phyloP scores from a whole-genome alignment of 2,888 invertebrate genomes.

The Unio pictorum region DNA sequence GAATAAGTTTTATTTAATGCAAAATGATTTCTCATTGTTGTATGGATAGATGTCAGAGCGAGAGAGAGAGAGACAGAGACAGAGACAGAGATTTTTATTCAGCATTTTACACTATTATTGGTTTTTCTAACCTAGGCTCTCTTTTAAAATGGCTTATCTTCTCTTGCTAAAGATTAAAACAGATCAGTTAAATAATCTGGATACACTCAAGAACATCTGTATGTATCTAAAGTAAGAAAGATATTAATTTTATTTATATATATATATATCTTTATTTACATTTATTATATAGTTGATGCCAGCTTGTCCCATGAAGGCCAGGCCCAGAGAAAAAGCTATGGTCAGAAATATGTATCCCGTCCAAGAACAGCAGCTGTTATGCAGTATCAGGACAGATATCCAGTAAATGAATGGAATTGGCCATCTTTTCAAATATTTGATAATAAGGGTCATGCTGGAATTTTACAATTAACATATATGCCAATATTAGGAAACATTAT shows the following conservation, averaged over 20 bases:
- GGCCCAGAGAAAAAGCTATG: constrained; percentile 32
- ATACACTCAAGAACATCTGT: too few species aligned
- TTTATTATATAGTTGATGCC: constrained; percentile 53
- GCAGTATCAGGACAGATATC: constrained; percentile 52
- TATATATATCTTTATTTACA: not conserved
- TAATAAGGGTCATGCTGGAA: too few species aligned
- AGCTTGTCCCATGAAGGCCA: constrained; percentile 41
- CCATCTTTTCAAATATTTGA: too few species aligned
- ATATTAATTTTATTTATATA: not conserved
- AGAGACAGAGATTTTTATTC: not conserved
- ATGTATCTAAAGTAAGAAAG: too few species aligned
- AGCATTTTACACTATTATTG: too few species aligned
- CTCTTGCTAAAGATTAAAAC: too few species aligned
- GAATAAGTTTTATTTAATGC: not conserved
- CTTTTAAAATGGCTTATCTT: too few species aligned
- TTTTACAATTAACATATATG: not conserved
- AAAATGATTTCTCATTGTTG: not conserved
- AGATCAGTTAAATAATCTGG: too few species aligned
- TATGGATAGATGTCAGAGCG: not conserved
- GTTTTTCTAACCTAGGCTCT: too few species aligned
- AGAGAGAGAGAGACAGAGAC: not conserved
- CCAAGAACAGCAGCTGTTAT: constrained; percentile 43
- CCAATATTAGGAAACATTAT: too few species aligned
- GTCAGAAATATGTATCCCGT: constrained; percentile 48
- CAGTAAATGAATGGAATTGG: constrained; percentile 22